These are phyloP conservation scores for Ptychodera flava DNA, from an alignment of 35 echinoderm and acorn worm species.

Conservation along the genomic window DNA sequence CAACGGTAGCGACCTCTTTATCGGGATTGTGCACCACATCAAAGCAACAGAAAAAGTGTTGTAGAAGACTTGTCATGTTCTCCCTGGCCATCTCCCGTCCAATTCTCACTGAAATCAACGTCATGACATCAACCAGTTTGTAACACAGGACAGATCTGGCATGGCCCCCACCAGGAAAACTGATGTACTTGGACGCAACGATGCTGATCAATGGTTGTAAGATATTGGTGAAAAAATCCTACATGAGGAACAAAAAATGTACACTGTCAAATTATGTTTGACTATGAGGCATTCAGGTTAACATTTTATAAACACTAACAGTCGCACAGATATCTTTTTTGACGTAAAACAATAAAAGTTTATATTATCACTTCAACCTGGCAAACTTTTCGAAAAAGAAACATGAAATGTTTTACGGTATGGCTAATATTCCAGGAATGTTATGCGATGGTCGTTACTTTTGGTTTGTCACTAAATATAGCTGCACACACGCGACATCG, in stretches of 20 bases:
- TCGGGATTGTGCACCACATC: slow-evolving; percentile 20
- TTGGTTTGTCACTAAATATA: no score
- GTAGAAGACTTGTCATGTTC: slow-evolving; percentile 57
- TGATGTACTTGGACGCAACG: slow-evolving; percentile 43
- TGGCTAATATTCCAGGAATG: no score
- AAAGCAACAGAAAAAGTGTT: slow-evolving; percentile 93
- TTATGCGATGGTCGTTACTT: no score
- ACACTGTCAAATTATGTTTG: no score
- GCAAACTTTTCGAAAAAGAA: no score
- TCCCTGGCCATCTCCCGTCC: slow-evolving; percentile 80
- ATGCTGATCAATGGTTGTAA: slow-evolving; percentile 71
- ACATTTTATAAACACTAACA: no score
- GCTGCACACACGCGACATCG: no score
- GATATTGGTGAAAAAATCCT: slow-evolving; percentile 73
- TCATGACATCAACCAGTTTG: slow-evolving; percentile 83
- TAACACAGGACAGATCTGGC: slow-evolving; percentile 59
- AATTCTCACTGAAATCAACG: slow-evolving; percentile 48
- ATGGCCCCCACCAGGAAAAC: slow-evolving; percentile 60
- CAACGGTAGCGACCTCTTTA: background rate
- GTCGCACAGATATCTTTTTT: no score
- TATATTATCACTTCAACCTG: no score
- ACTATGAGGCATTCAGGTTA: no score
- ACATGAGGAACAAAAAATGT: slow-evolving; percentile 5
- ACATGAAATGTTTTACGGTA: no score
- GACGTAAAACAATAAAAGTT: no score